Base-by-base conservation (phyloP, 2,888 invertebrate species). In the Leuctra nigra region DNA sequence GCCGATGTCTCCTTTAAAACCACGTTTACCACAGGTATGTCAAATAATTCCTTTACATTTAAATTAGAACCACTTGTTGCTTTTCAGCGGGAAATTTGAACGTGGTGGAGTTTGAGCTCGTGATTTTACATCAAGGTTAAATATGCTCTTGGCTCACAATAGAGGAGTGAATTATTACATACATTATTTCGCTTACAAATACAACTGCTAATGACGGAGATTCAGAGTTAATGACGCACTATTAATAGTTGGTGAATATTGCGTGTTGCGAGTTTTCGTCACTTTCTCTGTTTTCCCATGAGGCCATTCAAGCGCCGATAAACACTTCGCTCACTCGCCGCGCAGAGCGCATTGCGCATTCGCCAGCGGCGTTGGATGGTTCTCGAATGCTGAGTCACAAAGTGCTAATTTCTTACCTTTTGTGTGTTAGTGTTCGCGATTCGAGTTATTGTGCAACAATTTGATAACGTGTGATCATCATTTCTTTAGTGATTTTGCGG, bases 11-110 rank as follows among this genome's bases (percentile, higher is more conserved):
- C 53, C 57, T 16, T 55, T 47, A 14, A 60, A 59, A 24, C 36
- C 53, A 23, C 52, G 36, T 33, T 23, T 50, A 23, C 52, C 47
- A 22, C 56, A 55, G 59, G 61, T 61, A 57, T 55, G 60, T 41
- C 6, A 6, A 29, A 7, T 11, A n/a, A n/a, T n/a, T n/a, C n/a
- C n/a, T n/a, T n/a, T n/a, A n/a, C n/a, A 29, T 29, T 29, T 29
- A 29, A 29, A 29, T 29, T 29, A 6, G 11, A 29, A 29, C n/a
- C n/a, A n/a, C n/a, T n/a, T n/a, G n/a, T n/a, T n/a, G n/a, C n/a
- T n/a, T n/a, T n/a, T n/a, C n/a, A n/a, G 47, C 29, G 25, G 23
- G 16, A 47, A 47, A 47, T 39, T 39, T 39, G 39, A 1, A 23
- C 29, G n/a, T 24, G 14, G 11, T 23, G 11, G 22, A 46, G 23